Evolutionary conservation across 2,888 invertebrate genomes (phyloP).

Genomic region (Polydesmus complanatus): DNA sequence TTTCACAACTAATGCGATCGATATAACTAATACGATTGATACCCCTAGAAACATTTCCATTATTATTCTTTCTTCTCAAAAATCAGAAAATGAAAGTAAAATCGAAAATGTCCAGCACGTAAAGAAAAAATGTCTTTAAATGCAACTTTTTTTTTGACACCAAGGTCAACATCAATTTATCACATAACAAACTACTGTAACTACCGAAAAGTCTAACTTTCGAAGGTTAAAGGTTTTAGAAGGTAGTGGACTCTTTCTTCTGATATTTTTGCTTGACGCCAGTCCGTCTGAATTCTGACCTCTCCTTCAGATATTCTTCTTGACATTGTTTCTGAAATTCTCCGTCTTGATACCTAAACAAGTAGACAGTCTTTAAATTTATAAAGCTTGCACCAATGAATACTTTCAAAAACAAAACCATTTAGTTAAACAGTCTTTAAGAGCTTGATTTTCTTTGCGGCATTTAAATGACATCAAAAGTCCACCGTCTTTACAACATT

Average conservation of each 20-base stretch:
- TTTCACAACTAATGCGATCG: no score
- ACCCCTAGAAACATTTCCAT: no score
- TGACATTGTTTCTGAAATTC: conserved; percentile 57
- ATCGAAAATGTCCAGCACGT: neutral
- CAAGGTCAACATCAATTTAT: no score
- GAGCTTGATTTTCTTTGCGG: conserved; percentile 48
- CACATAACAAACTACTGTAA: neutral
- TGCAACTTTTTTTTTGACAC: no score
- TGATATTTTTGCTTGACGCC: conserved; percentile 40
- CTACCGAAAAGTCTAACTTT: neutral
- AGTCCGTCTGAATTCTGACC: conserved; percentile 66
- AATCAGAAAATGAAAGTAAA: no score
- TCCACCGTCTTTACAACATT: conserved; percentile 52
- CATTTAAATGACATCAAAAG: conserved; percentile 61
- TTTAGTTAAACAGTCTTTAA: conserved; percentile 53
- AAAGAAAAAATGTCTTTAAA: neutral
- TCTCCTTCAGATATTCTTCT: conserved; percentile 62
- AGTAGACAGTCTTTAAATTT: neutral
- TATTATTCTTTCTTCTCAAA: no score
- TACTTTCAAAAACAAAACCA: conserved; percentile 39
- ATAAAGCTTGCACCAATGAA: neutral
- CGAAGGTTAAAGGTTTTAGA: conserved; percentile 2
- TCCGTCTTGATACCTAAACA: conserved; percentile 47
- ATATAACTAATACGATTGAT: no score
- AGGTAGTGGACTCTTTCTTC: conserved; percentile 17